phyloP scores from a whole-genome alignment of 1,140 invertebrate genomes.

The Polyergus mexicanus region DNA sequence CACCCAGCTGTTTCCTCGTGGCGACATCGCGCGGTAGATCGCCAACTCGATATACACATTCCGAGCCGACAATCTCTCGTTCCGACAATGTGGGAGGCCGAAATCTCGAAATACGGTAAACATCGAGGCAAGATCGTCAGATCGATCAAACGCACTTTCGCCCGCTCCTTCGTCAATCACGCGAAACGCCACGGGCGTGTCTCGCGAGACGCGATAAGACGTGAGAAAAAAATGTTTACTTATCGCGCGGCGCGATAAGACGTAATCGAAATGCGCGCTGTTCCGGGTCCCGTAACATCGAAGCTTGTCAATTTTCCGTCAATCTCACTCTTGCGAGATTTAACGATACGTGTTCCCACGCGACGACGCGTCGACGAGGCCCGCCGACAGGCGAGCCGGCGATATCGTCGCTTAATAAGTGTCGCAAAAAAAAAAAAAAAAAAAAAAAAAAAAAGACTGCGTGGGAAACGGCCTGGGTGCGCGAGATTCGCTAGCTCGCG shows the following conservation, averaged over 20 bases:
- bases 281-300: constrained; percentile 54
- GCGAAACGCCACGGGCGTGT: not conserved
- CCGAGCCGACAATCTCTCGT: constrained; percentile 39
- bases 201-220: too few species aligned
- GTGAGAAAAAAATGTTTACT: not conserved
- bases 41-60: constrained; percentile 25
- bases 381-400: not conserved
- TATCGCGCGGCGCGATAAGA: constrained; percentile 19
- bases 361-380: not conserved
- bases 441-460: constrained; percentile 52
- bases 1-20: constrained; percentile 8
- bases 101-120: constrained; percentile 63
- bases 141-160: not conserved
- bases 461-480: constrained; percentile 65
- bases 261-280: constrained; percentile 66
- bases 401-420: not conserved
- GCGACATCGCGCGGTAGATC: constrained; percentile 44
- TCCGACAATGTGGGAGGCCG: constrained; percentile 64
- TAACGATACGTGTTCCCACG: not conserved
- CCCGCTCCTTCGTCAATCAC: not conserved
- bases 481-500: constrained; percentile 6
- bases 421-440: constrained; percentile 52
- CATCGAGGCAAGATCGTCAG: constrained; percentile 23
- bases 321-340: not conserved
- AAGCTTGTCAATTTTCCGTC: not conserved